Evolutionary conservation across 2,113 vertebrate genomes (phyloP), one percentile per base, ranked within the genome.

Genomic region (Platysternon megacephalum): DNA sequence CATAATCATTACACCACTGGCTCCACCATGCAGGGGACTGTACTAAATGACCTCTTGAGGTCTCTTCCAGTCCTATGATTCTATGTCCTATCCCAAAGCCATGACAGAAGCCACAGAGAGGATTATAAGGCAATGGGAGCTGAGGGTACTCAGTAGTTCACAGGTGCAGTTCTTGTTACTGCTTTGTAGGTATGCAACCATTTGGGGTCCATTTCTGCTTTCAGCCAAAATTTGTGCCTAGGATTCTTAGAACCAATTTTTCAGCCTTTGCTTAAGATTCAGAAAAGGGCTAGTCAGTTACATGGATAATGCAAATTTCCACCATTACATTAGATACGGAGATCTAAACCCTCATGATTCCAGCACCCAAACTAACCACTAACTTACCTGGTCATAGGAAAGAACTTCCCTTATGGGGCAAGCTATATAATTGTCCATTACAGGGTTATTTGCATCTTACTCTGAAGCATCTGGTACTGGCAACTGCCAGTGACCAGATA

Each of bases 171-270:
- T 76, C 11, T 24, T 26, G 7, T 44, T 42, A 29, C 44, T 90
- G 49, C 2, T 79, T 79, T n/a, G 17, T 35, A 2, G 24, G 7
- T 78, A 19, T 5, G 5, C 3, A 87, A 85, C 55, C 3, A 13
- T 74, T 61, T 44, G n/a, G 85, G 21, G 2, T 52, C 9, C 28
- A 84, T 19, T 55, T 3, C 0, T 42, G 28, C 7, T 87, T 93
- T 32, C 5, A 90, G 32, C 16, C 84, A 56, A 79, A 87, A 65
- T 55, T 96, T 79, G 58, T 8, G 58, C 82, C 79, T 79, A 9
- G 65, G 32, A 32, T 78, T 87, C 96, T 89, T 94, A 80, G 81
- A 96, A 94, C 39, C 10, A 86, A 48, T 94, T 92, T 16, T 94
- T 76, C 55, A 92, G 88, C 28, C 44, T 84, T 86, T 86, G 87